Evolutionary conservation across 2,797 vertebrate genomes (phyloP).

Genomic region (Pogoniulus pusillus): DNA sequence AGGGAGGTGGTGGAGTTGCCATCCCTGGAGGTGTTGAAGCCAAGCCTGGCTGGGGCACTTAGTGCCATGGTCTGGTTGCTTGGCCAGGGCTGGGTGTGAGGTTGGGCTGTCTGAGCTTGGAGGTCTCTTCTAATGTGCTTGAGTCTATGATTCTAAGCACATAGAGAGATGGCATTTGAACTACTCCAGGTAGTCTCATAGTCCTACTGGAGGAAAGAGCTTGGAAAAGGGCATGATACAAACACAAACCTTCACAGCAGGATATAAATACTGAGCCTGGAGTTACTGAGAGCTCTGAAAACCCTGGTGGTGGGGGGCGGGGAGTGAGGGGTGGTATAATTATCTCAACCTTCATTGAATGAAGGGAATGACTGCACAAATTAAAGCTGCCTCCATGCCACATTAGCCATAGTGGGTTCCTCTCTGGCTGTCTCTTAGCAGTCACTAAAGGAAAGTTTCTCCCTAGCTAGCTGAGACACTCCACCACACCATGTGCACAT

Average conservation of each 20-base stretch:
- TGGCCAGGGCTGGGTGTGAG: too few relatives aligned
- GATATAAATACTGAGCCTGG: slow-evolving; percentile 1
- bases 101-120: too few relatives aligned
- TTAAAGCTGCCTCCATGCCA: neutral
- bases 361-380: neutral
- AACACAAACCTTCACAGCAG: neutral
- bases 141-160: too few relatives aligned
- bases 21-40: too few relatives aligned
- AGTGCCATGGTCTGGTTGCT: too few relatives aligned
- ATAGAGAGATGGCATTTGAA: neutral
- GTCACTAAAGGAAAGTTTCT: neutral
- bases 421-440: neutral
- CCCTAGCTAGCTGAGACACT: neutral
- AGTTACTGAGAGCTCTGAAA: slow-evolving; percentile 4
- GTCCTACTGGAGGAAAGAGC: neutral
- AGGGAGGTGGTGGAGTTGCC: too few relatives aligned
- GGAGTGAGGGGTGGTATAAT: neutral
- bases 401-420: neutral
- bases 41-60: too few relatives aligned
- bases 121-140: too few relatives aligned
- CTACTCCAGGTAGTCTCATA: neutral
- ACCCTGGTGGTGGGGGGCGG: neutral
- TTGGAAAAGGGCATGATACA: neutral
- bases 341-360: neutral
- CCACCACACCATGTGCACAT: neutral